Evolutionary conservation across 1,140 invertebrate species (phyloP).

Genomic region (Gryon sp.): DNA sequence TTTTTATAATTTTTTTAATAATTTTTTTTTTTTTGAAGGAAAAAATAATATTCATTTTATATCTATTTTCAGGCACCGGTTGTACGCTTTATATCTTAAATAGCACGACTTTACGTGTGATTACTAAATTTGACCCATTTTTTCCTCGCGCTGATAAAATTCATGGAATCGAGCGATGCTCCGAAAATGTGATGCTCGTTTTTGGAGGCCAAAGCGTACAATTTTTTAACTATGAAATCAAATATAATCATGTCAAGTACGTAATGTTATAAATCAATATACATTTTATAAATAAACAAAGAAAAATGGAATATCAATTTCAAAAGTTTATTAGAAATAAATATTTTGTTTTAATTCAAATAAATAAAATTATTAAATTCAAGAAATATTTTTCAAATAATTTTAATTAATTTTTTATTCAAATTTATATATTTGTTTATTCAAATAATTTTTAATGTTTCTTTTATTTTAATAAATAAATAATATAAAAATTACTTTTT

Average conservation of each 20-base stretch:
- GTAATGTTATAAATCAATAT: constrained; percentile 27
- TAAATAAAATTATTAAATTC: too few relatives aligned
- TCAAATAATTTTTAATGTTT: too few relatives aligned
- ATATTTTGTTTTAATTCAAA: too few relatives aligned
- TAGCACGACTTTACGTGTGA: constrained; percentile 61
- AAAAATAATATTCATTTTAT: constrained; percentile 1
- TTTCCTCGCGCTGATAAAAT: constrained; percentile 78
- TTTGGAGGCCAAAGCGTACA: constrained; percentile 78
- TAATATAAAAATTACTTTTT: too few relatives aligned
- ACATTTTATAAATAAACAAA: constrained; percentile 48
- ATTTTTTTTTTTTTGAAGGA: too few relatives aligned
- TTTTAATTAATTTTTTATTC: too few relatives aligned
- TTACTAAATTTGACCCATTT: constrained; percentile 68
- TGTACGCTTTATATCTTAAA: constrained; percentile 73
- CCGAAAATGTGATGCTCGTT: constrained; percentile 71
- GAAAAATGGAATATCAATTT: too few relatives aligned
- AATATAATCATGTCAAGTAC: constrained; percentile 50
- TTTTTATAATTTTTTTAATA: constrained; percentile 12
- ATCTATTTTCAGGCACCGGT: constrained; percentile 76
- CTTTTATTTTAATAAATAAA: too few relatives aligned
- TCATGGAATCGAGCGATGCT: constrained; percentile 74
- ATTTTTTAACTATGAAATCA: constrained; percentile 67
- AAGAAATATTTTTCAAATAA: too few relatives aligned
- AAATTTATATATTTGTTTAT: too few relatives aligned
- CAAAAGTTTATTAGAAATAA: too few relatives aligned